These are phyloP conservation scores for Archilochus colubris DNA, from an alignment of 2,113 vertebrate genomes.

Conservation along the genomic window DNA sequence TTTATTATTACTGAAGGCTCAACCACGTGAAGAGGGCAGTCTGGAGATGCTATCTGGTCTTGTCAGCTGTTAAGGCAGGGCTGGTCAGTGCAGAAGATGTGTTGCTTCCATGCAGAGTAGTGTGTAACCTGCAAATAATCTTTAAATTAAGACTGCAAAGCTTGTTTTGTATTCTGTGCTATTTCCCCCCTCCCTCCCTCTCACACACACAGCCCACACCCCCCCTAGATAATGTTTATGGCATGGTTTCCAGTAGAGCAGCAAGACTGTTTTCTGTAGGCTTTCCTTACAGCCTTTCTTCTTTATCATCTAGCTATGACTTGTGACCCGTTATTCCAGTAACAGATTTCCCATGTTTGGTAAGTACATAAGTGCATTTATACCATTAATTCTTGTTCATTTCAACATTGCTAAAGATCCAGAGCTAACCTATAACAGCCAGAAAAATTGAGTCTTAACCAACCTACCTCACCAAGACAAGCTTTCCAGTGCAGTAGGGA, in stretches of 20 bases:
- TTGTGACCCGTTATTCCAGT: not conserved
- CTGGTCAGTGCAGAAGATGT: rapidly evolving
- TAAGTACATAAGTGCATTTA: not conserved
- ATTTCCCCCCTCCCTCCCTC: no score
- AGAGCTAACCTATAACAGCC: not conserved
- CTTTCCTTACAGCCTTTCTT: not conserved
- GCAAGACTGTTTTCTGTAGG: not conserved
- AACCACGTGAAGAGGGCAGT: rapidly evolving
- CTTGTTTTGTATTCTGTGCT: not conserved
- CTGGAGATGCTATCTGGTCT: not conserved
- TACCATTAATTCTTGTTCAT: not conserved
- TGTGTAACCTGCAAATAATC: not conserved
- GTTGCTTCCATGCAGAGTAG: not conserved
- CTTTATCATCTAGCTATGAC: not conserved
- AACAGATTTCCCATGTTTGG: not conserved
- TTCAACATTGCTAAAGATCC: not conserved
- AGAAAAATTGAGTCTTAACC: not conserved
- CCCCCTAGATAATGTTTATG: not conserved
- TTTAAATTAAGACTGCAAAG: not conserved
- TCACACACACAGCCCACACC: no score
- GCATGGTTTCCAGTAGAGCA: not conserved
- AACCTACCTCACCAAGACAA: not conserved
- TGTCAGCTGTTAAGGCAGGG: not conserved
- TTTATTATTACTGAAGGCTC: not conserved
- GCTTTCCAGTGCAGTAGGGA: not conserved